phyloP scores from a whole-genome alignment of 2,113 vertebrate genomes.

The Triplophysa tibetana region DNA sequence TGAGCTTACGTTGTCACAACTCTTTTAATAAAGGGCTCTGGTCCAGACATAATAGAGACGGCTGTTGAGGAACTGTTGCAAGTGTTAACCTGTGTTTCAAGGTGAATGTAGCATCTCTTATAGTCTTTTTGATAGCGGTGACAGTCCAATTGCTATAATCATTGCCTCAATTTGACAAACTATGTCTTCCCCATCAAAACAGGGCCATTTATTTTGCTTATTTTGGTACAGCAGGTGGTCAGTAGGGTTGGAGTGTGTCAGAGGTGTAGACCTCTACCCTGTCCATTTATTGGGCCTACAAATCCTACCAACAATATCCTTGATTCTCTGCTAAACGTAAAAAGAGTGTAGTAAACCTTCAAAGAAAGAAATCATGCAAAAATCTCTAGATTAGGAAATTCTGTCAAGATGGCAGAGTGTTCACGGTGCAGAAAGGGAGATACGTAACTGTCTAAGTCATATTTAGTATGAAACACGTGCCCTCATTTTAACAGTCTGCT shows the following conservation, averaged over 20 bases:
- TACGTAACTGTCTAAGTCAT: constrained; percentile 37
- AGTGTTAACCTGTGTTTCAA: constrained; percentile 39
- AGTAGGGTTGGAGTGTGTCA: neutral
- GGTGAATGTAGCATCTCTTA: constrained; percentile 35
- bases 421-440: constrained; percentile 18
- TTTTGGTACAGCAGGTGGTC: constrained; percentile 28
- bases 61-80: constrained; percentile 3
- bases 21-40: too few relatives aligned
- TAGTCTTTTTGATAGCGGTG: constrained; percentile 32
- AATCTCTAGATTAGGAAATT: constrained; percentile 12
- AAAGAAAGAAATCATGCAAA: neutral
- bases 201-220: constrained; percentile 8
- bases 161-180: constrained; percentile 41
- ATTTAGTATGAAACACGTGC: constrained; percentile 35
- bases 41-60: constrained; percentile 36
- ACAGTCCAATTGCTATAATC: constrained; percentile 51
- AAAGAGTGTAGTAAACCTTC: neutral
- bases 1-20: too few relatives aligned
- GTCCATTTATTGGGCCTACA: neutral
- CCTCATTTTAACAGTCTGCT: constrained; percentile 55
- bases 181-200: constrained; percentile 37
- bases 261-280: constrained; percentile 9
- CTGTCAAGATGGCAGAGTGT: constrained; percentile 33
- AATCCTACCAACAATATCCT: neutral
- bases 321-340: neutral